Evolutionary conservation across 2,888 invertebrate species (phyloP).

Genomic region (Sarcophaga variegata): DNA sequence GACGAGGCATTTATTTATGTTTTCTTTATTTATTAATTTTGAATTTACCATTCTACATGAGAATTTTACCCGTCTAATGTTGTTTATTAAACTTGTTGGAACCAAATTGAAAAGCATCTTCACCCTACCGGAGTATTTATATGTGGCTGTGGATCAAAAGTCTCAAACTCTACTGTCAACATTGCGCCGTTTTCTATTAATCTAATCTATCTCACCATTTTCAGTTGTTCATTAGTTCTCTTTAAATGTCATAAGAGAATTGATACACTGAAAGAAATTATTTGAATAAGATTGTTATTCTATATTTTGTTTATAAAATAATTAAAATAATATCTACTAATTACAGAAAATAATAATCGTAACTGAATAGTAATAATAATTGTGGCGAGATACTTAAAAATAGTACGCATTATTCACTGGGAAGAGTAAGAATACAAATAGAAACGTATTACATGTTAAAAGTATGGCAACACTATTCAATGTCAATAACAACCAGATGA

Average conservation of each 20-base stretch:
- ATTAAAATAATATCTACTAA: too few species aligned
- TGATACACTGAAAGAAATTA: too few species aligned
- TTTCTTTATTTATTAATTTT: background rate
- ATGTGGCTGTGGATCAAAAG: background rate
- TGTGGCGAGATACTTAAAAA: too few species aligned
- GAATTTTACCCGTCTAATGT: background rate
- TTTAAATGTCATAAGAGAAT: too few species aligned
- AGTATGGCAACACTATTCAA: background rate
- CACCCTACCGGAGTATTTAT: background rate
- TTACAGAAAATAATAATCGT: too few species aligned
- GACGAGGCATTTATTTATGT: background rate
- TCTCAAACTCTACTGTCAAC: background rate
- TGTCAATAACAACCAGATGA: slow-evolving; percentile 19
- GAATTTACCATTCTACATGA: slow-evolving; percentile 54
- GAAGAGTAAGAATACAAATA: too few species aligned
- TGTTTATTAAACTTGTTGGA: slow-evolving; percentile 6
- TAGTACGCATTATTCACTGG: too few species aligned
- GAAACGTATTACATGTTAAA: background rate
- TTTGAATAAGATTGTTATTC: too few species aligned
- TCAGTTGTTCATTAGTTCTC: too few species aligned
- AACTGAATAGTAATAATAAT: too few species aligned
- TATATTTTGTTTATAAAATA: too few species aligned
- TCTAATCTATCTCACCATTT: background rate
- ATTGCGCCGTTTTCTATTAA: background rate
- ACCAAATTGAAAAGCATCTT: slow-evolving; percentile 43